Evolutionary conservation across 2,888 invertebrate species (phyloP).

Genomic region (Drosophila barbarae): DNA sequence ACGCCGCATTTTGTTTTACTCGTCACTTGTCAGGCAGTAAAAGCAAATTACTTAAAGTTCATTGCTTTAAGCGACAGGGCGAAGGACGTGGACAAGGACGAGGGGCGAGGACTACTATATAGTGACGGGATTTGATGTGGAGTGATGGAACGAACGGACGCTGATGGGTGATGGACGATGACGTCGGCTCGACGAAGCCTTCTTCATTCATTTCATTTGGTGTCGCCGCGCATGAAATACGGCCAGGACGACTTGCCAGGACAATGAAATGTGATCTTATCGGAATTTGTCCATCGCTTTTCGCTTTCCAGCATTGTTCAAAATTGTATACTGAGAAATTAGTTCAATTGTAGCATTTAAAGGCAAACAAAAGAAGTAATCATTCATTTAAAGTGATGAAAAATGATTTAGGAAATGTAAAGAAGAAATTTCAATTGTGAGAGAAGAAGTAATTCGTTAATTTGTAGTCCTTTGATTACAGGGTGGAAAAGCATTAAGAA

Average conservation of each 20-base stretch:
- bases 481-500: not conserved
- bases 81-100: slow-evolving; percentile 27
- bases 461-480: too few species aligned
- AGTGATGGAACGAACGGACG: slow-evolving; percentile 33
- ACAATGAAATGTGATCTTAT: slow-evolving; percentile 21
- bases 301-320: slow-evolving; percentile 5
- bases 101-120: not conserved
- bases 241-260: slow-evolving; percentile 12
- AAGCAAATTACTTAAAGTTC: slow-evolving; percentile 74
- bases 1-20: slow-evolving; percentile 55
- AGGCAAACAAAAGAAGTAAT: slow-evolving; percentile 6
- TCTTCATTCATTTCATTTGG: slow-evolving; percentile 55
- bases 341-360: not conserved
- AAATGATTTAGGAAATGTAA: slow-evolving; percentile 1
- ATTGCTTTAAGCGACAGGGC: slow-evolving; percentile 68
- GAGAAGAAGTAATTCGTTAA: not conserved
- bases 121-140: slow-evolving; percentile 25
- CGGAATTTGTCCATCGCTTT: slow-evolving; percentile 15
- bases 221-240: slow-evolving; percentile 25
- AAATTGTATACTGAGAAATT: slow-evolving; percentile 4
- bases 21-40: slow-evolving; percentile 70
- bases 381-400: not conserved
- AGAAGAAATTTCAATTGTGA: not conserved
- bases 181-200: slow-evolving; percentile 36
- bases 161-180: slow-evolving; percentile 66